Conservation (phyloP, 1,140 invertebrate species). For the Eriosoma lanigerum region DNA sequence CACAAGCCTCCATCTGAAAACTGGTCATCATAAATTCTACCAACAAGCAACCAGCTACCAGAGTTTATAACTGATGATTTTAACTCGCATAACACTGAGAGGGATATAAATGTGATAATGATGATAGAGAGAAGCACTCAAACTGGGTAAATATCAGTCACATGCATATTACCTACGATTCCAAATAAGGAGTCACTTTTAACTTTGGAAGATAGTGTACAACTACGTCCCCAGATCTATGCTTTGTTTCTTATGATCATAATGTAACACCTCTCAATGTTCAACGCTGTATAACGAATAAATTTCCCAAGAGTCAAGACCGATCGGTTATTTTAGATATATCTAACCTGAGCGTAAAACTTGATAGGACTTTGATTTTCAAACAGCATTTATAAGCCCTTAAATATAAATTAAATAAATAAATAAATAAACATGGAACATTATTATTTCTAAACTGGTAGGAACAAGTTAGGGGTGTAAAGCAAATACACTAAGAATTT, state of each 20-base stretch:
- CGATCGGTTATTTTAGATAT: not conserved
- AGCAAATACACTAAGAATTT: too few relatives aligned
- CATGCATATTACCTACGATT: not conserved
- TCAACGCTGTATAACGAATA: not conserved
- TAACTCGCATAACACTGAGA: not conserved
- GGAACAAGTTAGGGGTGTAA: too few relatives aligned
- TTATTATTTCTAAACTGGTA: too few relatives aligned
- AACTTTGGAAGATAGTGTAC: not conserved
- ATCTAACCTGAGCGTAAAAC: too few relatives aligned
- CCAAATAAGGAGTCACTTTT: not conserved
- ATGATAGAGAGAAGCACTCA: not conserved
- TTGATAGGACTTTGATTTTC: too few relatives aligned
- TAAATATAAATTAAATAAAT: too few relatives aligned
- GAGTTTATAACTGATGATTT: not conserved
- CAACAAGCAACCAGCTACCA: not conserved
- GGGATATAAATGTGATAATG: not conserved
- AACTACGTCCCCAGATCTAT: not conserved
- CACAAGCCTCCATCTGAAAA: not conserved
- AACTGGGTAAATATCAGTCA: slow-evolving; percentile 2
- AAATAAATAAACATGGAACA: too few relatives aligned
- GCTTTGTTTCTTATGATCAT: not conserved
- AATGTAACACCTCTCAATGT: not conserved
- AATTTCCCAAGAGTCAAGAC: not conserved
- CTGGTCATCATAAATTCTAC: not conserved
- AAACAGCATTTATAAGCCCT: too few relatives aligned